These are phyloP conservation scores for Lagenorhynchus albirostris DNA, from an alignment of 2,113 vertebrate species.

Conservation along the genomic window DNA sequence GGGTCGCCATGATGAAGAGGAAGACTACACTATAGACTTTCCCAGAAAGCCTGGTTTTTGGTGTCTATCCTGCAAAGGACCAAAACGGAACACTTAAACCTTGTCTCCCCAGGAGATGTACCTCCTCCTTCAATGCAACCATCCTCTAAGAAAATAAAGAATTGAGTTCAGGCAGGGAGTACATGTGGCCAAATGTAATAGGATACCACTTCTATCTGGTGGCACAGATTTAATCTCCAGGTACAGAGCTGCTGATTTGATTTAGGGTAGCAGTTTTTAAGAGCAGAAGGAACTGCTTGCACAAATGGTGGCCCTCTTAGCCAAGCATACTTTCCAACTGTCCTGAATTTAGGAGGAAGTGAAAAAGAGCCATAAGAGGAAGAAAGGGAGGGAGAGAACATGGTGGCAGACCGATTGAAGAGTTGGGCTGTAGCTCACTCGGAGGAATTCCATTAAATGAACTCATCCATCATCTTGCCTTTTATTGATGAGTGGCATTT, in stretches of 20 bases:
- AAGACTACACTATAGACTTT: neutral
- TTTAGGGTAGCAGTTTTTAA: conserved; percentile 84
- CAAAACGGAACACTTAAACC: conserved; percentile 24
- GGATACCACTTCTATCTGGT: conserved; percentile 37
- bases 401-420: conserved; percentile 76
- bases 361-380: conserved; percentile 41
- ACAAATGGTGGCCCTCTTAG: conserved; percentile 60
- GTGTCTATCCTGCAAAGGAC: neutral
- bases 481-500: conserved; percentile 91
- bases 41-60: neutral
- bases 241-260: conserved; percentile 74
- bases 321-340: conserved; percentile 80
- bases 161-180: neutral
- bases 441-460: conserved; percentile 90
- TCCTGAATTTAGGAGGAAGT: conserved; percentile 74
- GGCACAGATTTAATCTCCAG: conserved; percentile 64
- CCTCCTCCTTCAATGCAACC: neutral
- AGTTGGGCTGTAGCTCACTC: conserved; percentile 80
- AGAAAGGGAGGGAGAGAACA: conserved; percentile 32
- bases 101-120: neutral
- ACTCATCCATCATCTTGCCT: conserved; percentile 90
- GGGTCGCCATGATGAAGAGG: rapidly evolving
- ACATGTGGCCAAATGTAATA: neutral
- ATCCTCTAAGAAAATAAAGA: neutral
- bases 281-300: conserved; percentile 84